These are phyloP conservation scores for Albula glossodonta DNA, from an alignment of 2,113 vertebrate genomes.

Conservation along the genomic window DNA sequence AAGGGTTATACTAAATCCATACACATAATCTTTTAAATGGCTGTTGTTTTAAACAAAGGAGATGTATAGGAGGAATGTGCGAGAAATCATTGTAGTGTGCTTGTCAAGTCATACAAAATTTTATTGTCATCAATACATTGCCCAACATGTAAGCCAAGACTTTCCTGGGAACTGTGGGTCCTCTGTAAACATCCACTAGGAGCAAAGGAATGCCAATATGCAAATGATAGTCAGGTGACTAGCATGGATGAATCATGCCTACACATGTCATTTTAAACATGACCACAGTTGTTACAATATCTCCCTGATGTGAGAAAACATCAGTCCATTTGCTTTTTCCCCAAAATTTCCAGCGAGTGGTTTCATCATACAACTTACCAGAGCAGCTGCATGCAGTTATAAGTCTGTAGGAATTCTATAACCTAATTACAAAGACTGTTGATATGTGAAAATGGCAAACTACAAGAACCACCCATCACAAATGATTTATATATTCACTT, in stretches of 20 bases:
- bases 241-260: not conserved
- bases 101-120: too few species aligned
- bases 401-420: not conserved
- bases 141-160: too few species aligned
- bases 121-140: too few species aligned
- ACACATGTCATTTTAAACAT: not conserved
- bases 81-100: too few species aligned
- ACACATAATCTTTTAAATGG: too few species aligned
- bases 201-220: too few species aligned
- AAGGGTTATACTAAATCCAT: too few species aligned
- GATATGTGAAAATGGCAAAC: not conserved
- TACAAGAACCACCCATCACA: not conserved
- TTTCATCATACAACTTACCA: not conserved
- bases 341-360: not conserved
- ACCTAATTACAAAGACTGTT: not conserved
- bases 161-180: too few species aligned
- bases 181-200: too few species aligned
- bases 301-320: not conserved
- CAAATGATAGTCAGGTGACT: not conserved
- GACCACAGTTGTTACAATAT: not conserved
- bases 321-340: not conserved
- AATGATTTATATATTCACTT: not conserved
- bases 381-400: not conserved
- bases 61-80: too few species aligned
- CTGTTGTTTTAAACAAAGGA: too few species aligned